Base-by-base conservation (phyloP, 2,113 vertebrate species). In the Muntiacus muntjak region DNA sequence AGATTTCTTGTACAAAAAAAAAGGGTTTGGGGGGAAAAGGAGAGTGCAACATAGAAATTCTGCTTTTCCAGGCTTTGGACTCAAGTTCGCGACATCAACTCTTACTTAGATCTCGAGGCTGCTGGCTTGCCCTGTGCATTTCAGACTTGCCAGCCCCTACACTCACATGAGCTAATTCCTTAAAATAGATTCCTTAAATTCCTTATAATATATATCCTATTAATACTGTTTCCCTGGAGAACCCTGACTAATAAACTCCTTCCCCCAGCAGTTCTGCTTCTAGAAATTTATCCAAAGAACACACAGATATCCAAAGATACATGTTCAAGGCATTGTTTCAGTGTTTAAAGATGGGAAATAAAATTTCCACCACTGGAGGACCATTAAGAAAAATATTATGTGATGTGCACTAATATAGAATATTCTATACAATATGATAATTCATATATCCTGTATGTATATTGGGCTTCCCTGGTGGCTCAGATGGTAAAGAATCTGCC, bases 221-320 rank as follows among this genome's bases (percentile, higher is more conserved):
- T 88, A 64, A 13, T 74, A 84, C 45, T 78, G 23, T 45, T 89
- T 89, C 67, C 62, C 10, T 93, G 57, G 55, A 84, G 47, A 96
- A 78, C 55, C 25, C 55, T 78, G 43, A 60, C 15, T 12, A 92
- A 92, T 88, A 52, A 6, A 81, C 47, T 78, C 55, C 36, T 95
- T 88, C 60, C 36, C n/a, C 62, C 55, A 78, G 55, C 6, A 85
- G 64, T 7, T 85, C 87, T 81, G 3, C 43, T 52, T 74, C 52
- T 86, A 74, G 43, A 96, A 96, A 86, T 52, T 15, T 81, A 58
- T 43, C 36, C 47, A n/a, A 89, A 96, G 91, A 84, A 92, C 15
- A 88, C 52, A 60, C 58, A 74, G 71, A 60, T 62, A 74, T 45
- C 43, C 43, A 74, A 30, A 89, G 23, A 55, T 14, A 87, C 14